Evolutionary conservation across 2,888 invertebrate genomes (phyloP).

Genomic region (Agonopterix arenella): DNA sequence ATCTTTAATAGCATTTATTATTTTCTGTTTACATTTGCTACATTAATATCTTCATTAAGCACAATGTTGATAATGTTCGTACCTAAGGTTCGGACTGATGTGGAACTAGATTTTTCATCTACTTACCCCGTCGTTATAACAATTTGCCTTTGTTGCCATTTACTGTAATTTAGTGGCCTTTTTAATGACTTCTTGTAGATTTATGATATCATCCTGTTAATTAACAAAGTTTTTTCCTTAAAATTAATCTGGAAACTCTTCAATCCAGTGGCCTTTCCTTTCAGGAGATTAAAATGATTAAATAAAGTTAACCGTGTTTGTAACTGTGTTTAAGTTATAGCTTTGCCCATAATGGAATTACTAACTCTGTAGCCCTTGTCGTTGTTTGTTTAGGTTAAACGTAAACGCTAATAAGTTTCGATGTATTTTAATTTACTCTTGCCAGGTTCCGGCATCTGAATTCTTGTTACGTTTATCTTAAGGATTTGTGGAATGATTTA

Average conservation of each 20-base stretch:
- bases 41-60: too few relatives aligned
- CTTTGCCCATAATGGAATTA: constrained; percentile 14
- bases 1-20: neutral
- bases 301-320: constrained; percentile 13
- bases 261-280: constrained; percentile 8
- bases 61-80: neutral
- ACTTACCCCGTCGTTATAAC: too few relatives aligned
- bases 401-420: constrained; percentile 7
- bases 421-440: neutral
- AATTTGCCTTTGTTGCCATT: neutral
- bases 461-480: too few relatives aligned
- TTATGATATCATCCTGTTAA: constrained; percentile 6
- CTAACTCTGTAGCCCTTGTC: constrained; percentile 8
- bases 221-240: constrained; percentile 8
- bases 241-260: constrained; percentile 3
- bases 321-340: constrained; percentile 16
- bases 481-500: too few relatives aligned
- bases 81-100: too few relatives aligned
- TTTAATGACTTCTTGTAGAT: neutral
- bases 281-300: constrained; percentile 14
- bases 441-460: neutral
- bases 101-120: too few relatives aligned
- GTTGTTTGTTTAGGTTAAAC: constrained; percentile 19
- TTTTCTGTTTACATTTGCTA: neutral
- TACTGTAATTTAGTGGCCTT: neutral